Evolutionary conservation across 2,888 invertebrate species (phyloP), one percentile per base, ranked within the genome.

Genomic region (Mythimna ferrago): DNA sequence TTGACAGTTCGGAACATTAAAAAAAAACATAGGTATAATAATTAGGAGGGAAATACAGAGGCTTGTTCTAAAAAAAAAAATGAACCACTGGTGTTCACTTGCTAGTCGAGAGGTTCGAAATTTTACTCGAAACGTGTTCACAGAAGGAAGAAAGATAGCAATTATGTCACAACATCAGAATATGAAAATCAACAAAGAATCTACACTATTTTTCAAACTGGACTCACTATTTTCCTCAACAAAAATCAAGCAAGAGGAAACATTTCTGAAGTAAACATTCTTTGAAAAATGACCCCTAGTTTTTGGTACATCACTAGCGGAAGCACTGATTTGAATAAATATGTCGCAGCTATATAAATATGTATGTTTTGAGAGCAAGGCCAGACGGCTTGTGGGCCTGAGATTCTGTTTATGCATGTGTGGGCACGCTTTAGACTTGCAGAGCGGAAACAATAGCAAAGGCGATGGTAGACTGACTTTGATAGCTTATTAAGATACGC

Each of bases 341-440:
- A 62, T 72, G 54, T 82, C 57, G 35, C 71, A 38, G 2, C 21
- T 60, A 7, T 65, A 71, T 81, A 74, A 74, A 81, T 83, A 83
- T 83, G 80, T 83, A 80, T 80, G 61, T 75, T 67, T 74, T 54
- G 26, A 38, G 74, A 74, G 60, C 68, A 80, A 80, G 80, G 75
- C 67, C 78, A 62, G 62, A 7, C 68, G 35, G 26, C 48, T 26
- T 41, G 61, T 19, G 60, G 14, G 60, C 62, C 71, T 71, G 76
- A 81, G 68, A 80, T 57, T 75, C 75, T 66, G 71, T 75, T 71
- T 76, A 80, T 83, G 81, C 83, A 83, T 80, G 81, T 83, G 68
- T 69, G 64, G 60, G 56, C 81, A 76, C 80, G 80, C 66, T 35
- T 73, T 38, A 80, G 64, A 75, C 83, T 80, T 80, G 70, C 75